These are phyloP conservation scores for Spheniscus humboldti DNA, from an alignment of 2,797 vertebrate species.

Conservation along the genomic window DNA sequence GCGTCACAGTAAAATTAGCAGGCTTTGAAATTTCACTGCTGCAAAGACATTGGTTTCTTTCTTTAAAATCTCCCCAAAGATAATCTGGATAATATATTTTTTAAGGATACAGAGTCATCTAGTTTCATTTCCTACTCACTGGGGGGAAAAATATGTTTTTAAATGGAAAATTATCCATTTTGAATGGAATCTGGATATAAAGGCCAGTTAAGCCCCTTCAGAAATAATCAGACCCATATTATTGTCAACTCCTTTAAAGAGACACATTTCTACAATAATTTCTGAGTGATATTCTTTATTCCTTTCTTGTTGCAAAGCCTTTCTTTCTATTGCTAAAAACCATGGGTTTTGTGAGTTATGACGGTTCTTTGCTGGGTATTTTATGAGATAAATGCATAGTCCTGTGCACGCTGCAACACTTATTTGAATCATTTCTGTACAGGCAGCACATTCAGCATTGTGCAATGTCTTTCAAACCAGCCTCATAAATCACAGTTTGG, in stretches of 20 bases:
- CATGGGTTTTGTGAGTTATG: not conserved
- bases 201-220: not conserved
- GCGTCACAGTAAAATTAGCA: slow-evolving; percentile 47
- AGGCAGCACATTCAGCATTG: not conserved
- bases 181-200: slow-evolving; percentile 12
- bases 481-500: not conserved
- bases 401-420: not conserved
- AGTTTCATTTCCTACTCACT: slow-evolving; percentile 1
- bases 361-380: not conserved
- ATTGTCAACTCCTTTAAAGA: slow-evolving; percentile 10
- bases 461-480: not conserved
- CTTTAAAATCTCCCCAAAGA: slow-evolving; percentile 25
- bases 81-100: slow-evolving; percentile 29
- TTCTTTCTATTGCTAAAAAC: not conserved
- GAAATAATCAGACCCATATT: not conserved
- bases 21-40: slow-evolving; percentile 38
- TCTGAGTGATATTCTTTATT: not conserved
- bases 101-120: slow-evolving; percentile 13
- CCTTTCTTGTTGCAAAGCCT: not conserved
- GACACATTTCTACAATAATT: not conserved
- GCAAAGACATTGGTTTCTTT: slow-evolving; percentile 32
- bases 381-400: not conserved
- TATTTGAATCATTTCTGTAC: not conserved
- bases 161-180: slow-evolving; percentile 40
- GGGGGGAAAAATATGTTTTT: slow-evolving; percentile 22